Evolutionary conservation across 2,888 invertebrate genomes (phyloP).

Genomic region (Xestia sexstrigata): DNA sequence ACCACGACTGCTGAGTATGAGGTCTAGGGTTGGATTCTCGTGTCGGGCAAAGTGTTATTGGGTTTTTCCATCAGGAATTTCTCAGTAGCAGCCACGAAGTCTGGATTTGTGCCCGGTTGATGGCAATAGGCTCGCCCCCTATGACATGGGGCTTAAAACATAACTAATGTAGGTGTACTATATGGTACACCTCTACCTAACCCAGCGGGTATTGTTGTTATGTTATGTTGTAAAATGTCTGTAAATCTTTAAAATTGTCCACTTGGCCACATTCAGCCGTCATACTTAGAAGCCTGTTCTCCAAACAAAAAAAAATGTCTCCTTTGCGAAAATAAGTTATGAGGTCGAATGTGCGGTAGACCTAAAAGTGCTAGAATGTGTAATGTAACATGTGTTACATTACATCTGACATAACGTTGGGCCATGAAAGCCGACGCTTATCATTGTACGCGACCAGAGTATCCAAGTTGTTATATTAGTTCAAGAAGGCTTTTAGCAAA

Average conservation of each 20-base stretch:
- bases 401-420: constrained; percentile 65
- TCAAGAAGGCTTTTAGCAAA: constrained; percentile 41
- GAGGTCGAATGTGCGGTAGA: constrained; percentile 36
- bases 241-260: background rate
- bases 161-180: no score
- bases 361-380: constrained; percentile 43
- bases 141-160: no score
- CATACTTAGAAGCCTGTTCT: no score
- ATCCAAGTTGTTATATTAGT: constrained; percentile 49
- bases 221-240: background rate
- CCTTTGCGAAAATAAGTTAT: constrained; percentile 40
- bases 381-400: constrained; percentile 61
- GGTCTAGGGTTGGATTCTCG: no score
- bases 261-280: no score
- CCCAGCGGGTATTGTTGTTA: background rate
- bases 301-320: no score
- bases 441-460: constrained; percentile 72
- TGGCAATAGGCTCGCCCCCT: no score
- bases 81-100: no score
- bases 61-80: no score
- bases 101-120: no score
- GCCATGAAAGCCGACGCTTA: constrained; percentile 70
- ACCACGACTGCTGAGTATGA: no score
- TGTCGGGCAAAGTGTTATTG: no score
- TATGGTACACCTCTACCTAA: background rate